phyloP scores from a whole-genome alignment of 2,888 invertebrate genomes.

The Physocephala rufipes region DNA sequence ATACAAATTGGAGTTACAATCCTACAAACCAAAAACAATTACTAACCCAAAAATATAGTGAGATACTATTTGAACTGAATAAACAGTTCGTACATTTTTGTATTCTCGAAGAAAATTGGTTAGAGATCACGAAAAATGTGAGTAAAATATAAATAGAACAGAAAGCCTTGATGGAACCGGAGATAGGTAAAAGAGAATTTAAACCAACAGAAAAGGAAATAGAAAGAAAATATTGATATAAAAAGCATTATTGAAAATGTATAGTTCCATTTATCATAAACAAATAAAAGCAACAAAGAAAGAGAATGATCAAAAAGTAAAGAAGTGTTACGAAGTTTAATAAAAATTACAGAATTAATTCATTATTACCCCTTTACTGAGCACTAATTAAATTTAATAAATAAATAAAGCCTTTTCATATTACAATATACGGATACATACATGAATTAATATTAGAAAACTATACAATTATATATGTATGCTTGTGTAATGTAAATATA shows the following conservation, averaged over 20 bases:
- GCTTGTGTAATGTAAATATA: not conserved
- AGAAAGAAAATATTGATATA: not conserved
- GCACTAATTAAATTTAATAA: not conserved
- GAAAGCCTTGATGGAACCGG: slow-evolving; percentile 40
- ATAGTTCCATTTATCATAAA: not conserved
- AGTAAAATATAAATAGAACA: slow-evolving; percentile 38
- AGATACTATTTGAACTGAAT: slow-evolving; percentile 12
- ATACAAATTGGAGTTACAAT: slow-evolving; percentile 12
- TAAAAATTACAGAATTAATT: not conserved
- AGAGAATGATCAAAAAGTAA: too few relatives aligned
- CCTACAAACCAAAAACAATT: slow-evolving; percentile 4
- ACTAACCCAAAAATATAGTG: slow-evolving; percentile 19
- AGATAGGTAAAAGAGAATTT: slow-evolving; percentile 34
- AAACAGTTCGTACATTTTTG: slow-evolving; percentile 24
- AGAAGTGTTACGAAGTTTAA: not conserved
- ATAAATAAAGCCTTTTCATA: not conserved
- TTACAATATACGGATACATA: not conserved
- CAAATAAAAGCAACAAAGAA: not conserved
- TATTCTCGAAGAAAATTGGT: slow-evolving; percentile 26
- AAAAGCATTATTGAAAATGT: not conserved
- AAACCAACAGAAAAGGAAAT: slow-evolving; percentile 32
- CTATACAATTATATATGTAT: slow-evolving; percentile 12
- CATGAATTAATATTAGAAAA: not conserved
- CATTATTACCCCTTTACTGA: not conserved
- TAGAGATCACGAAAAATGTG: slow-evolving; percentile 5